Conservation (phyloP, 2,797 vertebrate genomes). For the Characodon lateralis region DNA sequence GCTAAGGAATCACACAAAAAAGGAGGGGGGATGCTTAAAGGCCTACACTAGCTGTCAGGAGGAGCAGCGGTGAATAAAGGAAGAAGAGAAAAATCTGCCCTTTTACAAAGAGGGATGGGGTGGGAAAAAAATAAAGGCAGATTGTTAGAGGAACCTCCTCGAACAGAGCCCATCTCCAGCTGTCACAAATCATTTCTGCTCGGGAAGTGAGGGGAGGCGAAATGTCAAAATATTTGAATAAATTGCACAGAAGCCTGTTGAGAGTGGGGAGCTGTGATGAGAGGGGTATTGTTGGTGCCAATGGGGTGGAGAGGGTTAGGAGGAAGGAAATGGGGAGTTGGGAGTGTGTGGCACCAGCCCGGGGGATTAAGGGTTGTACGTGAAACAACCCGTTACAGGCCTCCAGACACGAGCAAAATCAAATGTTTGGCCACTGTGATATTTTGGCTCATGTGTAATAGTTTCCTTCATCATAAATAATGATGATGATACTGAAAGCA, state of each 20-base stretch:
- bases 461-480: slow-evolving; percentile 32
- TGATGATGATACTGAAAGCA: slow-evolving; percentile 18
- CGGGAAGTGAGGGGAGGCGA: slow-evolving; percentile 98
- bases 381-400: slow-evolving; percentile 60
- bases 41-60: slow-evolving; percentile 66
- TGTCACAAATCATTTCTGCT: slow-evolving; percentile 99
- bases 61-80: slow-evolving; percentile 64
- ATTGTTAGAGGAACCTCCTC: slow-evolving; percentile 76
- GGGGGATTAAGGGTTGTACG: slow-evolving; percentile 49
- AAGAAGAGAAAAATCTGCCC: slow-evolving; percentile 66
- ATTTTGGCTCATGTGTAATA: slow-evolving; percentile 46
- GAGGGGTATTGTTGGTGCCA: slow-evolving; percentile 73
- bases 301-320: slow-evolving; percentile 67
- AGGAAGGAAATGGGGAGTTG: slow-evolving; percentile 50
- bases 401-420: slow-evolving; percentile 65
- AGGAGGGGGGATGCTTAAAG: slow-evolving; percentile 53
- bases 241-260: slow-evolving; percentile 89
- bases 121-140: slow-evolving; percentile 38
- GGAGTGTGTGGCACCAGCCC: slow-evolving; percentile 12
- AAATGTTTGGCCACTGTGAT: slow-evolving; percentile 49
- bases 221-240: slow-evolving; percentile 99
- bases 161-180: slow-evolving; percentile 87
- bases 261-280: slow-evolving; percentile 64
- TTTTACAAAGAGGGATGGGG: slow-evolving; percentile 65
- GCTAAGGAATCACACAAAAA: slow-evolving; percentile 56